phyloP scores from a whole-genome alignment of 2,888 invertebrate species.

The Portevinia maculata region DNA sequence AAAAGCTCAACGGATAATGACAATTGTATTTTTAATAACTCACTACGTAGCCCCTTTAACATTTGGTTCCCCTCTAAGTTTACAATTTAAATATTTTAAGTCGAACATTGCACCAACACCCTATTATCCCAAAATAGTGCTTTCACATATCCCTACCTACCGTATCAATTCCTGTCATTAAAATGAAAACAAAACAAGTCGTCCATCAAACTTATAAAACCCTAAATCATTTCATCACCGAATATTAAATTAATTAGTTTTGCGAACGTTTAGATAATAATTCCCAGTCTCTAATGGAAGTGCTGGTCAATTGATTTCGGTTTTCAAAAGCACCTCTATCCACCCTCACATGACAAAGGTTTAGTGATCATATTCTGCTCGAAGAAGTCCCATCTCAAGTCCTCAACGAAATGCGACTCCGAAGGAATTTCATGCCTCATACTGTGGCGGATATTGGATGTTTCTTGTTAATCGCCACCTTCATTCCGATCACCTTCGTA shows the following conservation, averaged over 20 bases:
- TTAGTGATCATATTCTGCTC: not conserved
- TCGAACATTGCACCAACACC: not conserved
- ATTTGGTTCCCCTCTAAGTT: no score
- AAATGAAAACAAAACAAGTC: constrained; percentile 50
- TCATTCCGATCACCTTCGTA: constrained; percentile 80
- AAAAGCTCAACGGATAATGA: no score
- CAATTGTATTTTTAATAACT: no score
- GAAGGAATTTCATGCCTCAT: constrained; percentile 77
- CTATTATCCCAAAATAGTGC: not conserved
- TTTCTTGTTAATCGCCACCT: constrained; percentile 77
- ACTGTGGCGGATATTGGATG: constrained; percentile 78
- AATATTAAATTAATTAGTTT: constrained; percentile 11
- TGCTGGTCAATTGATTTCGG: constrained; percentile 19
- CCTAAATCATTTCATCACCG: not conserved
- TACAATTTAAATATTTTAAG: no score
- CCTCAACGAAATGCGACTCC: constrained; percentile 70
- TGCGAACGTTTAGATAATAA: constrained; percentile 27
- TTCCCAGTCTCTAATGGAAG: constrained; percentile 13
- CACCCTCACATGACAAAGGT: constrained; percentile 46
- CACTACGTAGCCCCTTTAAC: no score
- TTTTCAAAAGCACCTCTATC: not conserved
- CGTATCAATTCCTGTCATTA: constrained; percentile 1
- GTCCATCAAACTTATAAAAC: constrained; percentile 16
- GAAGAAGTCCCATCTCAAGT: constrained; percentile 14
- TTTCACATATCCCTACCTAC: not conserved